Conservation (phyloP, 2,888 invertebrate species). For the Argyra leucocephala region DNA sequence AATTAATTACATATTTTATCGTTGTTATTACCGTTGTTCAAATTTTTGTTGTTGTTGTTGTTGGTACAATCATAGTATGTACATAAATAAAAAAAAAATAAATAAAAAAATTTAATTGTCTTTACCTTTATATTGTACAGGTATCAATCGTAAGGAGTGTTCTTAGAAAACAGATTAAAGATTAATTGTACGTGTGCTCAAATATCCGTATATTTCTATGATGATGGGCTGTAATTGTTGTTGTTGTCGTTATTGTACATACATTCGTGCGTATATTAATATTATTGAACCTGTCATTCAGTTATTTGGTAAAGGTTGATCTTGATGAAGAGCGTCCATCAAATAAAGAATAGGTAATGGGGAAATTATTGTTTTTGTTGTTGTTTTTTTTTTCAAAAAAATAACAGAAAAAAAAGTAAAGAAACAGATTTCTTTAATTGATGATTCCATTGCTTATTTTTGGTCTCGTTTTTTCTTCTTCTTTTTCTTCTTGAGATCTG, state of each 20-base stretch:
- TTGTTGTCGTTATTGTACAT: not conserved
- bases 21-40: not conserved
- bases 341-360: not conserved
- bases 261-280: not conserved
- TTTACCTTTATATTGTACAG: not conserved
- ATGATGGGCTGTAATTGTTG: not conserved
- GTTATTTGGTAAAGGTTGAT: not conserved
- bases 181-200: slow-evolving; percentile 6
- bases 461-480: not conserved
- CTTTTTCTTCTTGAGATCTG: not conserved
- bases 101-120: not conserved
- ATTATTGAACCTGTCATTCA: not conserved
- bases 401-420: no score
- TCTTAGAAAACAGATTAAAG: slow-evolving; percentile 6
- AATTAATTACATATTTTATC: slow-evolving; percentile 3
- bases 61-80: no score
- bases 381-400: no score
- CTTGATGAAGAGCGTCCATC: not conserved
- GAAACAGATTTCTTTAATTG: not conserved
- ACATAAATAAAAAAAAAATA: no score
- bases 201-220: not conserved
- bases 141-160: not conserved
- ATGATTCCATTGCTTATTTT: not conserved
- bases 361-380: no score
- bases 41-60: not conserved